Evolutionary conservation across 2,113 vertebrate species (phyloP).

Genomic region (Nibea albiflora): DNA sequence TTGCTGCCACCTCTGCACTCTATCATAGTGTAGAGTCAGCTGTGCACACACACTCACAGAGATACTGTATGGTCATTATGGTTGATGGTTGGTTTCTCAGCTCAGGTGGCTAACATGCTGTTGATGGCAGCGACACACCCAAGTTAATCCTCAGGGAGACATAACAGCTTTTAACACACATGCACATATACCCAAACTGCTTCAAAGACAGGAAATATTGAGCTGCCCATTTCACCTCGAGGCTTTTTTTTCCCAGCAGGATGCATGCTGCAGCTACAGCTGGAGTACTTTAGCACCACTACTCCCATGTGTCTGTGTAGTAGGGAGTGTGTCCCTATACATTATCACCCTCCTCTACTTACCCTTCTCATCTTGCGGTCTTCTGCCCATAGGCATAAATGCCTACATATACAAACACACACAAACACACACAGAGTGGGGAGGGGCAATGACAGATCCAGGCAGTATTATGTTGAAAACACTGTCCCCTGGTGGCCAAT

Average conservation of each 20-base stretch:
- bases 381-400: background rate
- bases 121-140: constrained; percentile 31
- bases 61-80: background rate
- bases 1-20: background rate
- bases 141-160: constrained; percentile 2
- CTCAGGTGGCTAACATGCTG: constrained; percentile 37
- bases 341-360: background rate
- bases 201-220: background rate
- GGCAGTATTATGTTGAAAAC: constrained; percentile 24
- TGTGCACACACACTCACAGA: background rate
- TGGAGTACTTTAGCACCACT: background rate
- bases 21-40: background rate
- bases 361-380: background rate
- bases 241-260: background rate
- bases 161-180: constrained; percentile 21
- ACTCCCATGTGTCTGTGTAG: background rate
- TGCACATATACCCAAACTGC: constrained; percentile 8
- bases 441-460: background rate
- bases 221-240: constrained; percentile 29
- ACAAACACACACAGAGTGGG: background rate
- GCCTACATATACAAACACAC: background rate
- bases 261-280: background rate
- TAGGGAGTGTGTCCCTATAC: background rate
- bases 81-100: constrained; percentile 15
- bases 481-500: constrained; percentile 43